phyloP scores from a whole-genome alignment of 2,888 invertebrate genomes.

The Lamellibrachia satsuma region DNA sequence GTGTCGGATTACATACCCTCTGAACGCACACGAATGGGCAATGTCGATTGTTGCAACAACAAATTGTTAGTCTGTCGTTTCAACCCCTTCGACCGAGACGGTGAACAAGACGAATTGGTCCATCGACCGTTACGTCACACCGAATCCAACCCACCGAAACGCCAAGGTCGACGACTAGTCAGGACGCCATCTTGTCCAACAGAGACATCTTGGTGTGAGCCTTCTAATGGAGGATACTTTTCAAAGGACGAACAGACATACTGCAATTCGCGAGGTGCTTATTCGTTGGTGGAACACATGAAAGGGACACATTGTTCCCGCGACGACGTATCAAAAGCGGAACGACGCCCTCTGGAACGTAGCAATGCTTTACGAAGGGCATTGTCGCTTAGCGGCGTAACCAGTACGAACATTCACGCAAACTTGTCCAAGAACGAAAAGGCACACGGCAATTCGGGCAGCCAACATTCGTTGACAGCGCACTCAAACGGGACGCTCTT shows the following conservation, averaged over 20 bases:
- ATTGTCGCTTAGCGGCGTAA: background rate
- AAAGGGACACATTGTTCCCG: background rate
- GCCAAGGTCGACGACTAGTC: background rate
- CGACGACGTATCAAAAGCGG: background rate
- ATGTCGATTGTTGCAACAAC: background rate
- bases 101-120: background rate
- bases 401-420: background rate
- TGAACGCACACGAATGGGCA: background rate
- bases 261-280: background rate
- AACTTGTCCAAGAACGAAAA: background rate
- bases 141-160: slow-evolving; percentile 10
- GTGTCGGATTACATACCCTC: background rate
- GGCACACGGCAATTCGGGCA: background rate
- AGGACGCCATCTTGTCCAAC: background rate
- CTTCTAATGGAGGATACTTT: background rate
- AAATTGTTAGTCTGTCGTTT: background rate
- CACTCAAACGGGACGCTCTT: too few species aligned
- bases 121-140: background rate
- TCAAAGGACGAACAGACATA: background rate
- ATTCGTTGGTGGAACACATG: background rate
- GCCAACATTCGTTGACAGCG: too few species aligned
- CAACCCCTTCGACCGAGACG: background rate
- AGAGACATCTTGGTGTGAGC: background rate
- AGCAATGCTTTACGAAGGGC: background rate
- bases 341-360: background rate